Evolutionary conservation across 2,113 vertebrate genomes (phyloP), one percentile per base, ranked within the genome.

Genomic region (Psettodes erumei): DNA sequence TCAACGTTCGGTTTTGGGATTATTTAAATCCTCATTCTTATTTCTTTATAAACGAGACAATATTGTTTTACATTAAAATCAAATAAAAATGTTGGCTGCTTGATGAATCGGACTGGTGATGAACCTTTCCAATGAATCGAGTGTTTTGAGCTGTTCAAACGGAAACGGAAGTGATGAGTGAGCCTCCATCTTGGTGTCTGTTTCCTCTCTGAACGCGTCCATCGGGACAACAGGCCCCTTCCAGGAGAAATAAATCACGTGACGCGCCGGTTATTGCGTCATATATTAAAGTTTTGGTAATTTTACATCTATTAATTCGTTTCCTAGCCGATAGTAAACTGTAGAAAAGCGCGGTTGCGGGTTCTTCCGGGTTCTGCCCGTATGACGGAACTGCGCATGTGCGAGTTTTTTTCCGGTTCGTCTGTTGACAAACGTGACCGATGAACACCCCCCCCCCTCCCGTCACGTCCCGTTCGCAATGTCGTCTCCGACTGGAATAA

Each of bases 351-450:
- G 12, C 0, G 1, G 3, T 19, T 9, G n/a, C 12, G 0, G 3
- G 9, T 18, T 4, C 35, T 10, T 28, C n/a, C 32, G 7, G 45
- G 12, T 33, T 2, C 15, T 56, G 66, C 21, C 64, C 42, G 3
- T 0, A 0, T 15, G 33, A 54, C 42, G 6, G 18, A 2, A 37
- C 0, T 43, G 75, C 89, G 89, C 89, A 88, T 3, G 87, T 82
- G 86, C 63, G 74, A n/a, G n/a, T 0, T 0, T 7, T 0, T 25
- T 6, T 19, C 15, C 3, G 47, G 43, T 51, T 61, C 58, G 66
- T 81, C 51, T 88, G 88, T 91, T 91, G 91, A 88, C 87, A 89
- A 83, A 85, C 27, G 85, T 86, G 80, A 85, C 48, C 59, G n/a
- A 21, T 8, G 42, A 47, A 2, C 19, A 75, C 19, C 62, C 58